Base-by-base conservation (phyloP, 2,797 vertebrate species). In the Balearica regulorum region DNA sequence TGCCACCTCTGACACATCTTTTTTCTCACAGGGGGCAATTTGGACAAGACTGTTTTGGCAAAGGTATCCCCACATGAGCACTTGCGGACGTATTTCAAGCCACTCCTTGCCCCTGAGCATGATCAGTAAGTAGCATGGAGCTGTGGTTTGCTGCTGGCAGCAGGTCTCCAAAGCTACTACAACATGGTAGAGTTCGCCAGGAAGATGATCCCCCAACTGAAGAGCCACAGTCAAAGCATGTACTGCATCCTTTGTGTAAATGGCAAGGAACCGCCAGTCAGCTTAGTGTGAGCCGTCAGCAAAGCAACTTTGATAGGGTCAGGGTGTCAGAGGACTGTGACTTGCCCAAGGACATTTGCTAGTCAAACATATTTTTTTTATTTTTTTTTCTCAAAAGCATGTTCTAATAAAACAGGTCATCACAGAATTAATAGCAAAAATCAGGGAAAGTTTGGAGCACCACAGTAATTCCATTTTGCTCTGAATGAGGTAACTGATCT, bases 401-500 rank as follows among this genome's bases (percentile, higher is more conserved):
- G 33, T 57, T 71, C 33, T 22, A 66, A 66, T 31, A 75, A 79
- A 87, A 61, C 3, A 20, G 3, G 5, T 14, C 14, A 80, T 43
- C 18, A 71, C n/a, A 81, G 61, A 75, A 72, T 46, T 90, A 60
- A 70, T n/a, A 61, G 13, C 24, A 83, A 60, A 64, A 61, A 29
- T 41, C 41, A 21, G 7, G 21, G 29, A 79, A 91, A 49, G 49
- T 75, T 43, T 51, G 48, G 51, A 90, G 65, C 33, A 89, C 31
- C 26, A n/a, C 54, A 83, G 83, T 86, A 83, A 37, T 81, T 89
- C 65, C 66, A 60, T 87, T 95, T 93, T 86, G 92, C 43, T 64
- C 31, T 81, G 84, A 96, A 92, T 54, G 66, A 94, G 51, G 53
- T 90, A 94, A 76, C 78, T 71, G 61, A 71, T 95, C 77, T 91